Evolutionary conservation across 23 tunicate genomes (phyloP), one percentile per base, ranked within the genome.

Genomic region (Ciona savignyi): DNA sequence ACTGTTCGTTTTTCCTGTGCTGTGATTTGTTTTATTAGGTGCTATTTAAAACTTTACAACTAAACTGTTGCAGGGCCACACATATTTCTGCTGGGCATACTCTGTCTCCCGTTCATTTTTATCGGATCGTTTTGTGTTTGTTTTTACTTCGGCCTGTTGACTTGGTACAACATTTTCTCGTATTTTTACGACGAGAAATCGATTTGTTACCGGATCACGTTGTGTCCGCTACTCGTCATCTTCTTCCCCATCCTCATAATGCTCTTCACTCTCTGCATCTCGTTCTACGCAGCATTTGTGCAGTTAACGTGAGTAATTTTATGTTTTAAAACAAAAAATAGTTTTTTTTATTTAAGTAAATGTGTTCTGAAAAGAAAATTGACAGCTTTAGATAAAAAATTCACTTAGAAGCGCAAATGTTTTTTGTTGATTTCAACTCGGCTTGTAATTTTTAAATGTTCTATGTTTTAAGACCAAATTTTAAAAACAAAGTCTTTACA

Each of bases 81-180:
- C 68, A 69, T 90, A 61, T 60, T 79, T 19, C 60, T 90, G 34
- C 65, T 90, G 2, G 83, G 91, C 32, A 64, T 90, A 28, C 3
- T 90, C 22, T 35, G 81, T 63, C 74, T 79, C 29, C 97, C 97
- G 35, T 83, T 90, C 78, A 71, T 90, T 2, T 51, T 90, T 21
- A 49, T 90, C 9, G 85, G 74, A 24, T 81, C 90, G 19, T 35
- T 90, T 29, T 74, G 83, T 22, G 77, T 79, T 23, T 83, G 81
- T 2, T 70, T 90, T 48, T 90, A 90, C 66, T 90, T 90, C 62
- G 86, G 97, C 1, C 60, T 80, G 21, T 79, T 90, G 42, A 90
- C 97, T 49, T 90, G 97, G 97, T 80, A 83, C 26, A 90, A 90
- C 35, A 64, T 90, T 23, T 90, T 90, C 78, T 67, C 65, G 27